Evolutionary conservation across 2,113 vertebrate genomes (phyloP).

Genomic region (Cebus imitator): DNA sequence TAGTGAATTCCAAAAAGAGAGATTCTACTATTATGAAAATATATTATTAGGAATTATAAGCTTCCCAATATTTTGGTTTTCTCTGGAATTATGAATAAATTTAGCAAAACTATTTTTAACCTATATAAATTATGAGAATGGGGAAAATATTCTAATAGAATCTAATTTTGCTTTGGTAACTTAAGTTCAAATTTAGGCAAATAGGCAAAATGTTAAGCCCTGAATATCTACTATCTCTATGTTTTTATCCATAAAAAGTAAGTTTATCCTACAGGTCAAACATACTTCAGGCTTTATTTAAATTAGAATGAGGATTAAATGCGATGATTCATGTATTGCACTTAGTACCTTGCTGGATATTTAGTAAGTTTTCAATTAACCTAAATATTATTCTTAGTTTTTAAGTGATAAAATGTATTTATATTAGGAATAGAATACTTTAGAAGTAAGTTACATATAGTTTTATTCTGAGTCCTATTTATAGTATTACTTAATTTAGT

Average conservation of each 20-base stretch:
- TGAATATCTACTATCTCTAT: background rate
- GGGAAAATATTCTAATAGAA: background rate
- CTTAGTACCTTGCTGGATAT: background rate
- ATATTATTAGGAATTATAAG: background rate
- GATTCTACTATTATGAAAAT: background rate
- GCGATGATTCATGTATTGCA: background rate
- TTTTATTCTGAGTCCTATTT: background rate
- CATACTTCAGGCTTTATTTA: no score
- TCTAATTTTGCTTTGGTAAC: background rate
- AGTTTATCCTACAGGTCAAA: background rate
- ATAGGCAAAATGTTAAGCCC: background rate
- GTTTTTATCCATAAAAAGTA: background rate
- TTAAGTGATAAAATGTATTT: background rate
- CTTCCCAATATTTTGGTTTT: background rate
- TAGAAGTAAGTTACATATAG: background rate
- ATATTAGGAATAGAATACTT: background rate
- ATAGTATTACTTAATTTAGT: background rate
- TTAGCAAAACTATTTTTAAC: background rate
- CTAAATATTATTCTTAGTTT: background rate
- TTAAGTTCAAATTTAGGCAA: background rate
- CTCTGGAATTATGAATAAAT: background rate
- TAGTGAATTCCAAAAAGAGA: background rate
- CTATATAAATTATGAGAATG: background rate
- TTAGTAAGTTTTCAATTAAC: background rate
- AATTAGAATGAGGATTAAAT: constrained; percentile 29